Conservation (phyloP, 1,140 invertebrate species). For the Heterodera schachtii region DNA sequence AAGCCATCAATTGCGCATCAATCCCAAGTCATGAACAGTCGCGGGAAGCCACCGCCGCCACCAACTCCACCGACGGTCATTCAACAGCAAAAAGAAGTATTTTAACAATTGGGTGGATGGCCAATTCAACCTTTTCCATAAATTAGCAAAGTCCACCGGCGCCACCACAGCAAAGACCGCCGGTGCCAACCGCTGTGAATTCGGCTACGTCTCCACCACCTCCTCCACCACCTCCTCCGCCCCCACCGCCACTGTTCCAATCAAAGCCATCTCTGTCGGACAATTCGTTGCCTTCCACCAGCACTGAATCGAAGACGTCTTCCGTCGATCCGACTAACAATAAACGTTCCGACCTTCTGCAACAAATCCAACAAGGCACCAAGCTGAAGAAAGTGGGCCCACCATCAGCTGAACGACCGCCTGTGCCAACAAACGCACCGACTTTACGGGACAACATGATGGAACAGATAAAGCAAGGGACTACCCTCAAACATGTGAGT, state of each 20-base stretch:
- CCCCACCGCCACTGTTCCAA: slow-evolving; percentile 12
- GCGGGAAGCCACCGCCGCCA: slow-evolving; percentile 23
- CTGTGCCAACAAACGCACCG: slow-evolving; percentile 36
- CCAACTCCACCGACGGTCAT: slow-evolving; percentile 15
- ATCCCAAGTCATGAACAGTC: slow-evolving; percentile 1
- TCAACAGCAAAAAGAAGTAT: background rate
- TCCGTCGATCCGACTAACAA: background rate
- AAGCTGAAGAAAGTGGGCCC: slow-evolving; percentile 42
- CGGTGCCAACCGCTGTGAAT: background rate
- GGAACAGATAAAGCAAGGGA: slow-evolving; percentile 42
- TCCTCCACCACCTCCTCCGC: slow-evolving; percentile 24
- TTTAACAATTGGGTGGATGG: no score
- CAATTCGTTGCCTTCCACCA: background rate
- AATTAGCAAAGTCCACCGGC: slow-evolving; percentile 8
- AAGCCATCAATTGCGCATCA: background rate
- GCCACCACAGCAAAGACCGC: background rate
- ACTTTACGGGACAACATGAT: slow-evolving; percentile 40
- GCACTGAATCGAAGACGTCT: background rate
- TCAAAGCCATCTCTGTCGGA: slow-evolving; percentile 11
- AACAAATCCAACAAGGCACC: slow-evolving; percentile 43
- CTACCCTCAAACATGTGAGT: slow-evolving; percentile 30
- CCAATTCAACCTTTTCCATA: no score
- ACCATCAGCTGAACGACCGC: slow-evolving; percentile 27
- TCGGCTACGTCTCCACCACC: background rate
- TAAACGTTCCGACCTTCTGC: slow-evolving; percentile 33